Base-by-base conservation (phyloP, 2,113 vertebrate genomes). In the Marcusenius ussheri region DNA sequence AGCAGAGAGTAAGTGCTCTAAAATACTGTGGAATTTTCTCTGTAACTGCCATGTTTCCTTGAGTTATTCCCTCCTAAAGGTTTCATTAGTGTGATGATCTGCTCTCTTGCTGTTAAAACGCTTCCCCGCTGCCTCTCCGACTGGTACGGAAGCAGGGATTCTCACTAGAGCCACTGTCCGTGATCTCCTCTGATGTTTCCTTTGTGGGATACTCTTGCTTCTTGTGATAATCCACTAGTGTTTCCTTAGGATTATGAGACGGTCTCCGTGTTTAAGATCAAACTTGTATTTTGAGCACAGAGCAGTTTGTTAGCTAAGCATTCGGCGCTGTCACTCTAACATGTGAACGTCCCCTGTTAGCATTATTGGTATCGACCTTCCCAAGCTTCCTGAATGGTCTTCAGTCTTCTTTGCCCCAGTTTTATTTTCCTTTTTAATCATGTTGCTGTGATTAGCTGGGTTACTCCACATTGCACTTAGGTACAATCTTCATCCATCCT, bases 81-180 rank as follows among this genome's bases (percentile, higher is more conserved):
- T 80, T 80, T 80, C 74, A 80, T 80, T 80, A 80, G 74, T 80
- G 74, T 80, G 35, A 80, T 80, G 35, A 80, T 80, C 74, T 80
- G 74, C 31, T 77, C 74, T 80, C 74, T 80, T 4, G 74, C 74
- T 39, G 74, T 42, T 80, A 80, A 80, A 80, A 80, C 74, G 15
- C 31, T 42, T 80, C 15, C 74, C 74, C 5, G 15, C 35, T 39
- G 74, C 74, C 35, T 35, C 35, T 80, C 74, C 74, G 13, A 42
- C 74, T 80, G 13, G 35, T 39, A 80, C 31, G 13, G 35, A 42
- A 39, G 74, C 74, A 19, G 35, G 74, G 74, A 80, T 80, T 80
- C 74, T 77, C 35, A 77, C 70, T 77, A 77, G 31, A 39, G 70
- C 7, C 11, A 39, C 11, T 19, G 74, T 80, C 74, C 74, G 2